Evolutionary conservation across 2,113 vertebrate genomes (phyloP), one percentile per base, ranked within the genome.

Genomic region (Megaleporinus macrocephalus): DNA sequence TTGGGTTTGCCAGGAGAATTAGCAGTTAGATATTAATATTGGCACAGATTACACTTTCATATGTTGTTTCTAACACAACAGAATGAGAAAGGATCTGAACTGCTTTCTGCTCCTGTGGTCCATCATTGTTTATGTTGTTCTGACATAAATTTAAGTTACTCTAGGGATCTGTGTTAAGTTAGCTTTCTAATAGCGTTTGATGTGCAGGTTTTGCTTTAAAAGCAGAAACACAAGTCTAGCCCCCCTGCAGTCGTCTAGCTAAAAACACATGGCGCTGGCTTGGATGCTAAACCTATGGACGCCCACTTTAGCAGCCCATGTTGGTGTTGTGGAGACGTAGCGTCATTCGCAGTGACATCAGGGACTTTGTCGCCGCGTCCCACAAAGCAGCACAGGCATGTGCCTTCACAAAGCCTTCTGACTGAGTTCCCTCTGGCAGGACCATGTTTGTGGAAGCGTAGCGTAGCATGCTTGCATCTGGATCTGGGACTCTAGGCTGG

Each of bases 391-490:
- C 22, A 11, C 29, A 68, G 49, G 33, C 15, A 33, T 24, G 29
- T 63, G 49, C 53, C 68, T 81, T 73, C 59, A 88, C 88, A 89
- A 87, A 92, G 88, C 87, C 73, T 82, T 87, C 79, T 87, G 85
- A 91, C 86, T 87, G 84, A 86, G 88, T 89, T 89, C 69, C 61
- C 88, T 87, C 85, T 62, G 72, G 78, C 73, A 16, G 49, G 12
- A 27, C 11, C 71, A 80, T 70, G 78, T 80, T 79, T 75, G 77
- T 63, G 63, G 51, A 73, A 83, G 76, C 71, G 53, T 26, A 41
- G 76, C 70, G n/a, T 76, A 65, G 71, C 72, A 69, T 63, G 72
- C 79, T 65, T 80, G 65, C 71, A 75, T 75, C 49, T 76, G 62
- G 55, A 76, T 47, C 27, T 41, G 44, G 15, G 66, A n/a, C 51